Evolutionary conservation across 2,888 invertebrate genomes (phyloP).

Genomic region (Chelonus formosanus): DNA sequence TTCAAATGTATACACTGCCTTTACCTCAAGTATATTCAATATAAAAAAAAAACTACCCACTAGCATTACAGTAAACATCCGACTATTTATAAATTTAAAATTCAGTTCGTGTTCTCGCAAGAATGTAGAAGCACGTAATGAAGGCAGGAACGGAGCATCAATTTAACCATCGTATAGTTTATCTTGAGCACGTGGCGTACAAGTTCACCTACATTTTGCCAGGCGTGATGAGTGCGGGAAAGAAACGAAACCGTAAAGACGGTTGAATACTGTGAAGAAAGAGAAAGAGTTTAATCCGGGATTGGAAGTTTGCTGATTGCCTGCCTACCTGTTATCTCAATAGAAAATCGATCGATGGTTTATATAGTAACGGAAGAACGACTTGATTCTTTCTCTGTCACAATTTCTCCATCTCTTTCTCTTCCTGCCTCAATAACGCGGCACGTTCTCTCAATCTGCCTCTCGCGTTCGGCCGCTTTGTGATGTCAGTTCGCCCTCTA

Average conservation of each 20-base stretch:
- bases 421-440: slow-evolving; percentile 24
- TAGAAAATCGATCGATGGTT: slow-evolving; percentile 51
- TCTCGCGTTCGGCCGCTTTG: slow-evolving; percentile 25
- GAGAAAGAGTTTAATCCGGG: slow-evolving; percentile 42
- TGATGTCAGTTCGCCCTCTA: slow-evolving; percentile 29
- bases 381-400: slow-evolving; percentile 44
- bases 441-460: slow-evolving; percentile 27
- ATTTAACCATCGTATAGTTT: slow-evolving; percentile 10
- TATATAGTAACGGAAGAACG: slow-evolving; percentile 53
- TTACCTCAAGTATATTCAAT: neutral
- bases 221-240: neutral
- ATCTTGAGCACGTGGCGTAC: slow-evolving; percentile 27
- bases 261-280: slow-evolving; percentile 14
- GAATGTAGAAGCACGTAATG: slow-evolving; percentile 19
- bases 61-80: too few species aligned
- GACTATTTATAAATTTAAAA: neutral
- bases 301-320: slow-evolving; percentile 47
- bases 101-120: neutral
- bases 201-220: slow-evolving; percentile 47
- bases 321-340: slow-evolving; percentile 54
- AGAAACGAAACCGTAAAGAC: neutral
- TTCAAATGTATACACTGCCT: too few species aligned
- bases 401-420: slow-evolving; percentile 33
- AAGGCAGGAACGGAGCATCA: slow-evolving; percentile 34
- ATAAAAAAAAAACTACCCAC: neutral